Evolutionary conservation across 2,888 invertebrate species (phyloP), one percentile per base, ranked within the genome.

Genomic region (Plagodis dolabraria): DNA sequence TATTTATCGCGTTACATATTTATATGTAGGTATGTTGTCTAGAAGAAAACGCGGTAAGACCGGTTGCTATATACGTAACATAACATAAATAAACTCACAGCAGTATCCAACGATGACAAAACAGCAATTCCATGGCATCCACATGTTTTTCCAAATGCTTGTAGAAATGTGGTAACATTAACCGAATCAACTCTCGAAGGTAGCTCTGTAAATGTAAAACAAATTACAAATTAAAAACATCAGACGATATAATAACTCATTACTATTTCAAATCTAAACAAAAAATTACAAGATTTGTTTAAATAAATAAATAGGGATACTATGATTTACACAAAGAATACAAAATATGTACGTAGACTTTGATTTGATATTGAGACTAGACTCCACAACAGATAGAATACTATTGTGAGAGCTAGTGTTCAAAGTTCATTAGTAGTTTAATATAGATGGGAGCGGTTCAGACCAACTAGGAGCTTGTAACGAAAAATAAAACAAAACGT

Each of bases 31-130:
- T 22, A 22, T 22, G 22, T 22, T 22, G 22, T 22, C 22, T 22
- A 22, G 4, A 4, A 22, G 22, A 22, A 22, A 22, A 2, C 22
- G 4, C 22, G 22, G 4, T 22, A 22, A 22, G 22, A 22, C 22
- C 22, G 22, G 22, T 22, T 22, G 4, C 22, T 22, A 22, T 22
- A 22, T 22, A 2, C 22, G 22, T 22, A 22, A 22, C 22, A 22
- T 1, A 22, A 22, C 22, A 22, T 22, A 22, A 42, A 42, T 43
- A 50, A 56, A 93, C 95, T 94, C 86, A 98, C 94, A 99, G 85
- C 62, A 99, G 90, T 74, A 99, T 97, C 99, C 99, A 99, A 63
- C 99, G 95, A 86, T 99, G 99, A 72, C 98, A 98, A 82, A 99
- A 99, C 22, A 99, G 91, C 50, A 99, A 86, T 79, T 98, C 98